These are phyloP conservation scores for Helicoverpa zea DNA, from an alignment of 1,140 invertebrate species.

Conservation along the genomic window DNA sequence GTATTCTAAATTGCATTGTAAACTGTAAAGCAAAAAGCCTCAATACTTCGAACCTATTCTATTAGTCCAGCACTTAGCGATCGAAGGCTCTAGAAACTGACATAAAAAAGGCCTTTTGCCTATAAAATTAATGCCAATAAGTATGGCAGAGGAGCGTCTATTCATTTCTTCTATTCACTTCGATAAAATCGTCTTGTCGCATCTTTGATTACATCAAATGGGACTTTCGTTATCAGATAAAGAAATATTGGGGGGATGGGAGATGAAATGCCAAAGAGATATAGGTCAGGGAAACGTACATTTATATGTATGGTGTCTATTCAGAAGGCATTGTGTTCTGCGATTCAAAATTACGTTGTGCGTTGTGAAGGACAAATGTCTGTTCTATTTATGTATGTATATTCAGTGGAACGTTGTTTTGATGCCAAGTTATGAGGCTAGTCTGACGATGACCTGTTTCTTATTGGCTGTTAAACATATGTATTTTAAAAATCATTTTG, in stretches of 20 bases:
- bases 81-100: not conserved
- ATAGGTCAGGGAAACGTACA: not conserved
- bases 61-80: conserved; percentile 9
- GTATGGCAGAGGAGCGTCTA: conserved; percentile 14
- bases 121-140: conserved; percentile 25
- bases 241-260: not conserved
- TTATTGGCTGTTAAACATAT: too few species aligned
- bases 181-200: conserved; percentile 24
- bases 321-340: too few species aligned
- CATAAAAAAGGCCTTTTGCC: not conserved
- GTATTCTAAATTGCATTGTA: too few species aligned
- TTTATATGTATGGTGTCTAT: not conserved
- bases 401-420: too few species aligned
- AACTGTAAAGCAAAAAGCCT: too few species aligned
- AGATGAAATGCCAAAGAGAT: not conserved
- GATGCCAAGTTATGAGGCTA: too few species aligned
- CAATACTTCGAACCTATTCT: too few species aligned
- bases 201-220: conserved; percentile 30
- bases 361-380: too few species aligned
- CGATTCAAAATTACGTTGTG: too few species aligned
- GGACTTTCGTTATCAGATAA: conserved; percentile 23
- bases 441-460: too few species aligned
- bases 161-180: conserved; percentile 24
- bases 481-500: too few species aligned
- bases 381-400: too few species aligned